These are phyloP conservation scores for Acrocephalus scirpaceus DNA, from an alignment of 2,797 vertebrate species.

Conservation along the genomic window DNA sequence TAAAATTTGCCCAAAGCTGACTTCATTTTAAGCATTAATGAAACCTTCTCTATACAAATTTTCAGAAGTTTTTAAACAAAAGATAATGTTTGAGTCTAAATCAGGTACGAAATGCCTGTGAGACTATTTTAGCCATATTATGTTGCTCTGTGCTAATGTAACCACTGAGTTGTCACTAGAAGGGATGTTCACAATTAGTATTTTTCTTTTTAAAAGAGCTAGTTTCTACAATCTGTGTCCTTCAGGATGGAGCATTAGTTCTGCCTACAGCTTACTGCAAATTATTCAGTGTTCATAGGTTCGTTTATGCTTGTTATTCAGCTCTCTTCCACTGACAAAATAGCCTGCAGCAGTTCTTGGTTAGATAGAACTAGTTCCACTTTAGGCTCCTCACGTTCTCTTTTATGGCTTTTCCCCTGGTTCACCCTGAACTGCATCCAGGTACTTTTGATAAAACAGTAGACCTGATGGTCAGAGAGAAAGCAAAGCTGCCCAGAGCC, in stretches of 20 bases:
- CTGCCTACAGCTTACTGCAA: constrained; percentile 26
- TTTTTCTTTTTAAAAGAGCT: constrained; percentile 17
- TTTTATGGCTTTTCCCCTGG: background rate
- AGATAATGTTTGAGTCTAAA: background rate
- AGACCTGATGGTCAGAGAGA: background rate
- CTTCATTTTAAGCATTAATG: background rate
- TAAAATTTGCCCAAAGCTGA: background rate
- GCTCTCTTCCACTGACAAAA: constrained; percentile 38
- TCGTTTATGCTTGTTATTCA: constrained; percentile 51
- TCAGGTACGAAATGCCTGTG: background rate
- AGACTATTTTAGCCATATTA: background rate
- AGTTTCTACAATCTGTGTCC: constrained; percentile 2
- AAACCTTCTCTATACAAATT: background rate
- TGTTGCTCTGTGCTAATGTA: background rate
- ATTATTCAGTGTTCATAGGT: constrained; percentile 40
- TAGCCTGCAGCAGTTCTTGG: constrained; percentile 37
- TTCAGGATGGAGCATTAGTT: constrained; percentile 42
- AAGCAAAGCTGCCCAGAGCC: background rate
- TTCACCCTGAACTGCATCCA: background rate
- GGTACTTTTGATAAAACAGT: background rate
- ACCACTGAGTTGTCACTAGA: background rate
- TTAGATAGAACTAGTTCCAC: constrained; percentile 46
- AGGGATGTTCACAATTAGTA: background rate
- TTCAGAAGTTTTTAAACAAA: background rate
- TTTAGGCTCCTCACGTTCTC: background rate